phyloP scores from a whole-genome alignment of 2,113 vertebrate genomes.

The Leucopternis melanops region DNA sequence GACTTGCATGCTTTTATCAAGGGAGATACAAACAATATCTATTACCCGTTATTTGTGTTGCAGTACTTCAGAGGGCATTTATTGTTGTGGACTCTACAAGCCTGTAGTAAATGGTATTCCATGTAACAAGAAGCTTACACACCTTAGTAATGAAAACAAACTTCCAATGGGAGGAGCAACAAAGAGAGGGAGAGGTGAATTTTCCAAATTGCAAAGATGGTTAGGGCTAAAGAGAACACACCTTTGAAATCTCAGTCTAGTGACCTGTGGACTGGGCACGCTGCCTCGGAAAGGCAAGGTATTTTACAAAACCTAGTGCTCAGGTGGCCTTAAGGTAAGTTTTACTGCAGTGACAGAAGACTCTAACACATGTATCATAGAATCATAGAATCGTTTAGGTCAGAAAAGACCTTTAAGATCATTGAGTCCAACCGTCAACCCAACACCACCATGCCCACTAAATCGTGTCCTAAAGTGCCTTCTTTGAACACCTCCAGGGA shows the following conservation, averaged over 20 bases:
- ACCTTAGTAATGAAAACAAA: background rate
- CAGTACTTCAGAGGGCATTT: background rate
- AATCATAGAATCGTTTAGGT: too few species aligned
- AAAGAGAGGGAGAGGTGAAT: background rate
- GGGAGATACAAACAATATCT: background rate
- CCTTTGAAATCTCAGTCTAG: background rate
- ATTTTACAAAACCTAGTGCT: background rate
- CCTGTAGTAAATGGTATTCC: background rate
- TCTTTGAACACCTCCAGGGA: too few species aligned
- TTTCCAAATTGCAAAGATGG: background rate
- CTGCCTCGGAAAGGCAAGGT: background rate
- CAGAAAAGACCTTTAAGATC: too few species aligned
- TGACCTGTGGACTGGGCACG: background rate
- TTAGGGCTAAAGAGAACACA: background rate
- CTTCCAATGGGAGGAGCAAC: background rate
- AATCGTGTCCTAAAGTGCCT: too few species aligned
- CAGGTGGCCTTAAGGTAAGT: background rate
- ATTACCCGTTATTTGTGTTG: background rate
- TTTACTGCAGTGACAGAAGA: background rate
- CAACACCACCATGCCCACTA: too few species aligned
- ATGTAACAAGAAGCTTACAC: background rate
- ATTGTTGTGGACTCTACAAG: background rate
- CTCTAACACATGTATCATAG: background rate
- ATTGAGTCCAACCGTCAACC: too few species aligned
- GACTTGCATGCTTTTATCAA: background rate